These are phyloP conservation scores for Magallana angulata DNA, from an alignment of 1,140 invertebrate species.

Conservation along the genomic window DNA sequence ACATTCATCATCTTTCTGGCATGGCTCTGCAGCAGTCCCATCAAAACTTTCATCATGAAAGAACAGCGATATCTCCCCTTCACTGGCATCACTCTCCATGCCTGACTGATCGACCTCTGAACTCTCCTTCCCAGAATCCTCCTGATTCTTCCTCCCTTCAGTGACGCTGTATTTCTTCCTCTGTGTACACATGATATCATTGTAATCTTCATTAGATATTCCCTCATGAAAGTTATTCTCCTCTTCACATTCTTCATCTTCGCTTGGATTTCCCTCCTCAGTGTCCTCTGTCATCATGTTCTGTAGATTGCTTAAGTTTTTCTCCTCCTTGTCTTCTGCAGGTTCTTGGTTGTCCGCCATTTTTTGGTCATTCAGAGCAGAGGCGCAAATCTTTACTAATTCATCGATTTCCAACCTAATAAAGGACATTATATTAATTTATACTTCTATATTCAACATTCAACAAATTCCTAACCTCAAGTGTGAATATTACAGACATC, in stretches of 20 bases:
- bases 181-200: slow-evolving; percentile 48
- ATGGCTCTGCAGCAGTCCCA: background rate
- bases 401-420: background rate
- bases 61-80: slow-evolving; percentile 10
- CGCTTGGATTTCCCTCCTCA: slow-evolving; percentile 10
- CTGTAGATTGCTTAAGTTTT: background rate
- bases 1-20: background rate
- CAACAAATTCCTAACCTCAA: too few species aligned
- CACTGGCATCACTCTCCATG: background rate
- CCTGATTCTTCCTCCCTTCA: background rate
- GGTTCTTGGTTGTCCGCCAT: background rate
- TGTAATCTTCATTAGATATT: slow-evolving; percentile 46
- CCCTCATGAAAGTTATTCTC: background rate
- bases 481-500: too few species aligned
- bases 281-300: background rate
- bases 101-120: background rate
- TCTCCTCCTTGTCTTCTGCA: background rate
- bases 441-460: too few species aligned
- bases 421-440: background rate
- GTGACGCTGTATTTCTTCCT: background rate
- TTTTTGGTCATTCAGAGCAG: background rate
- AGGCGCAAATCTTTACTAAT: background rate
- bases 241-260: background rate
- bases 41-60: slow-evolving; percentile 27
- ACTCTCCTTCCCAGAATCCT: background rate